Evolutionary conservation across 2,888 invertebrate species (phyloP), one percentile per base, ranked within the genome.

Genomic region (Drosophila flavopinicola): DNA sequence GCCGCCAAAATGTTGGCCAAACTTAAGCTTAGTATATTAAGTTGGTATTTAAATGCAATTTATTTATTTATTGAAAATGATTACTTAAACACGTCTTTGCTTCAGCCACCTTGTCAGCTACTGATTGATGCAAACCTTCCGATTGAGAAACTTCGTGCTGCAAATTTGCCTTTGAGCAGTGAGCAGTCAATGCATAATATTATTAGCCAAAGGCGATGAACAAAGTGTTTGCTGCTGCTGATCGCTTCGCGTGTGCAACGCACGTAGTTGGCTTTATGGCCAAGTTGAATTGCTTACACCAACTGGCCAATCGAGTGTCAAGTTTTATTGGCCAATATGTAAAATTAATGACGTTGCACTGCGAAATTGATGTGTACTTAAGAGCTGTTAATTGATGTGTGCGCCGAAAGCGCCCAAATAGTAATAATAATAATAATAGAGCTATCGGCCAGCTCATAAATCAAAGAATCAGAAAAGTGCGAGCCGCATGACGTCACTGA

Each of bases 261-360:
- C 82, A 83, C 82, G 82, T 83, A 66, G 49, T 61, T 69, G 38
- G 20, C 48, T 61, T 69, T 59, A 66, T 45, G 42, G 56, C 23
- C 42, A 67, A 75, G 44, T 72, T 77, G 42, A 59, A 76, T 76
- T 66, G 69, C 42, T 37, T 57, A 41, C 29, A 11, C 9, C 3
- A 3, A 30, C 1, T n/a, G 15, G 10, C 37, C 39, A 51, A 42
- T 32, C 37, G 38, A 45, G 41, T 51, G 49, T 53, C 49, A 59
- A 66, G 63, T 79, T 75, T 83, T 79, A 79, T 83, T 69, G 69
- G 69, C 59, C 64, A 70, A 75, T 78, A 64, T 66, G 41, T 29
- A 39, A 49, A 53, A 68, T 78, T 74, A 80, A 80, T 75, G 75
- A 65, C 64, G 59, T 57, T 47, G 56, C 49, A 60, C 48, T 58